Base-by-base conservation (phyloP, 2,888 invertebrate genomes). In the Parthenolecanium corni region DNA sequence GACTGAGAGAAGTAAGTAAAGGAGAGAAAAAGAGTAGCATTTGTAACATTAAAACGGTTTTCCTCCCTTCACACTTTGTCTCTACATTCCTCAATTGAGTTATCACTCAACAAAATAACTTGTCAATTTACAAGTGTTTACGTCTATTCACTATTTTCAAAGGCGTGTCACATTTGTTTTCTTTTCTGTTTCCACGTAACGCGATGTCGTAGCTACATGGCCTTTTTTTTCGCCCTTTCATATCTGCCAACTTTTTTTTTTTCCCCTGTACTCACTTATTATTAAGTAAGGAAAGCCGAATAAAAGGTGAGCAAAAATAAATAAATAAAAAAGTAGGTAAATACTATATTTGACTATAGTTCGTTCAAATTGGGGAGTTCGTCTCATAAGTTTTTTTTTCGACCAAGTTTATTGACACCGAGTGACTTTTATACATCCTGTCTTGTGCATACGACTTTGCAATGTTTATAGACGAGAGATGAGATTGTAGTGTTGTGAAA, bases 21-120 rank as follows among this genome's bases (percentile, higher is more conserved):
- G 5, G 14, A n/a, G 3, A n/a, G 23, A 31, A 52, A 18, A 53
- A 20, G 40, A 40, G 38, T 23, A 49, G 21, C 20, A 18, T 21
- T 49, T 21, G 44, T 16, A 42, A 42, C n/a, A 18, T 42, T 42
- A 42, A 42, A 42, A 42, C 44, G 16, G 4, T 42, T 42, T 42
- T 42, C 14, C n/a, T 42, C 18, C 18, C 14, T 42, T 14, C 14
- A 4, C 14, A 4, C 44, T 23, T 24, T 44, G 42, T n/a, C 21
- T 53, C 38, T 24, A 44, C 23, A 18, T 18, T 20, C 12, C 44
- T 24, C 54, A 40, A 40, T 44, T 44, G 54, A 56, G 54, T 56
- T 56, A 56, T 56, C 54, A 56, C 54, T 56, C 54, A 56, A 56
- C 54, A 56, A 56, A 56, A 56, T 56, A 56, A 56, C 54, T 56